Conservation (phyloP, 2,797 vertebrate species). For the Pachyuromys duprasi region DNA sequence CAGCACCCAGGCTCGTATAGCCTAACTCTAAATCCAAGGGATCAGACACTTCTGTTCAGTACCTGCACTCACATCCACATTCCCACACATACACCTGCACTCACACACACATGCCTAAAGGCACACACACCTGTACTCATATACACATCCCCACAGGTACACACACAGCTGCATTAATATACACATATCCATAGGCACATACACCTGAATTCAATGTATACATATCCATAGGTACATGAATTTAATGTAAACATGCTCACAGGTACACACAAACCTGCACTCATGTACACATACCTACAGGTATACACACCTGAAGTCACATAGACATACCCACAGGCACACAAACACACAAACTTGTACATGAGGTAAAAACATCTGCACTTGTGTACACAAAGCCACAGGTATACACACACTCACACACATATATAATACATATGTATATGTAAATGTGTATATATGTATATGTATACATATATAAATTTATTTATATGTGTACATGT, state of each 20-base stretch:
- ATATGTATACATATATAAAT: too few species aligned
- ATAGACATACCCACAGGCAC: neutral
- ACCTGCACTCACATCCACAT: neutral
- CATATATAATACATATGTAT: neutral
- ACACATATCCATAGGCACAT: neutral
- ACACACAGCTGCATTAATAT: neutral
- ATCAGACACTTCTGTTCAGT: neutral
- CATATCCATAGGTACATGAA: neutral
- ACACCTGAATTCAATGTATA: neutral
- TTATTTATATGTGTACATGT: too few species aligned
- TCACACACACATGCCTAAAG: neutral
- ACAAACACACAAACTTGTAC: neutral
- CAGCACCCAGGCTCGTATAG: neutral
- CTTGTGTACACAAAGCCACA: neutral
- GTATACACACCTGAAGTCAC: neutral
- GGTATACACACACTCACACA: neutral
- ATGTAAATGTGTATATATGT: too few species aligned
- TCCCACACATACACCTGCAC: neutral
- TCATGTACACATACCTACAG: neutral
- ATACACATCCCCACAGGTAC: neutral
- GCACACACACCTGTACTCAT: neutral
- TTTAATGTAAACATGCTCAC: neutral
- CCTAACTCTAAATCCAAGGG: neutral
- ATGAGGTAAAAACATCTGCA: neutral
- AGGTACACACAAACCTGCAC: neutral